These are phyloP conservation scores for Lucilia sericata DNA, from an alignment of 1,140 invertebrate species.

Conservation along the genomic window DNA sequence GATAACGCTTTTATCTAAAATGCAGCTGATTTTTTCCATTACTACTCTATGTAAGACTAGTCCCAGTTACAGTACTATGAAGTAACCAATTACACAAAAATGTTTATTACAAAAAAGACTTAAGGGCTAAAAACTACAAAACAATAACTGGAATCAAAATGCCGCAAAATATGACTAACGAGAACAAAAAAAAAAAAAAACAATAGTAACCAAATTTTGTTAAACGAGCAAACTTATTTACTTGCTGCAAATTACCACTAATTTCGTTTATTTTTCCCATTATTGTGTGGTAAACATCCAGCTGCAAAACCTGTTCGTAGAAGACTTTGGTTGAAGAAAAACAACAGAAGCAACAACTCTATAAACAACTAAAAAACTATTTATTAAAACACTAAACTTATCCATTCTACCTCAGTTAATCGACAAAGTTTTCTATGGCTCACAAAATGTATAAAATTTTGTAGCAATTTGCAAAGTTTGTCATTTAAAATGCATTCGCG, in stretches of 20 bases:
- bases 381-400: not conserved
- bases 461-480: not conserved
- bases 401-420: conserved; percentile 23
- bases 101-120: too few species aligned
- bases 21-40: too few species aligned
- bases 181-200: not conserved
- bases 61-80: too few species aligned
- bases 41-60: too few species aligned
- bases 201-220: not conserved
- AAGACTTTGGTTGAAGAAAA: not conserved
- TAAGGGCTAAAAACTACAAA: not conserved
- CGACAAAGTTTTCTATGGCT: not conserved
- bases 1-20: too few species aligned
- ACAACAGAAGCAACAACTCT: not conserved
- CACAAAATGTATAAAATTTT: not conserved
- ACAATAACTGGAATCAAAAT: conserved; percentile 1
- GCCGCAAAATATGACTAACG: not conserved
- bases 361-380: not conserved
- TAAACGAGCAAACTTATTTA: not conserved
- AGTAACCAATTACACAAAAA: too few species aligned
- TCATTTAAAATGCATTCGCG: conserved; percentile 27
- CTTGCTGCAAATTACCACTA: not conserved
- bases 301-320: too few species aligned
- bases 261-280: not conserved
- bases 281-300: not conserved